These are phyloP conservation scores for Danio albolineatus DNA, from an alignment of 2,797 vertebrate species.

Conservation along the genomic window DNA sequence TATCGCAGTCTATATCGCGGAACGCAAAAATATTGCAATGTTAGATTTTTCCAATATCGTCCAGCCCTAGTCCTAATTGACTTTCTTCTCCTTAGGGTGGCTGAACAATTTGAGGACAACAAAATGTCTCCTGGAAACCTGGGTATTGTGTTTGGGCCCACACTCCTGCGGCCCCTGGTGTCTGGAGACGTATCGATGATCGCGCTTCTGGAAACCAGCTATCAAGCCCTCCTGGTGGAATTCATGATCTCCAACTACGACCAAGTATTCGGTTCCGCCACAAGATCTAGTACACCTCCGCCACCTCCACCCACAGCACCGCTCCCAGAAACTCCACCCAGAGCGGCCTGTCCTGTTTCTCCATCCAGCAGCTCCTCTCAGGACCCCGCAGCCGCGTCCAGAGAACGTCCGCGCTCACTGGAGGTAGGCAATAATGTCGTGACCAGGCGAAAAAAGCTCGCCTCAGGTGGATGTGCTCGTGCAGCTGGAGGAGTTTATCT, in stretches of 20 bases:
- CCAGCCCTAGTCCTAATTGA: too few relatives aligned
- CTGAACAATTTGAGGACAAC: constrained; percentile 86
- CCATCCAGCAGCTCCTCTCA: constrained; percentile 46
- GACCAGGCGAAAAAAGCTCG: neutral
- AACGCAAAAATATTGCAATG: too few relatives aligned
- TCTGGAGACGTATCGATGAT: constrained; percentile 78
- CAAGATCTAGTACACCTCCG: constrained; percentile 68
- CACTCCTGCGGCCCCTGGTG: constrained; percentile 84
- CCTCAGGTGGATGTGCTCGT: constrained; percentile 21
- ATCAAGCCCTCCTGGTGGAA: constrained; percentile 89
- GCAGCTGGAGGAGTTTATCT: constrained; percentile 25
- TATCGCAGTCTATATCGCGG: too few relatives aligned
- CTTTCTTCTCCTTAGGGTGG: constrained; percentile 78
- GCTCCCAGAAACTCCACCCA: constrained; percentile 71
- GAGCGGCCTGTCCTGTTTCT: constrained; percentile 62
- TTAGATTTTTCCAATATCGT: too few relatives aligned
- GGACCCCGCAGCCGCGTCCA: constrained; percentile 62
- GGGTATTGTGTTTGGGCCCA: constrained; percentile 95
- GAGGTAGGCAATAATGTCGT: constrained; percentile 72
- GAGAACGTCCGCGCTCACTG: constrained; percentile 74
- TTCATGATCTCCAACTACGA: constrained; percentile 88
- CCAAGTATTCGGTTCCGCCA: constrained; percentile 78
- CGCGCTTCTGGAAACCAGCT: constrained; percentile 87
- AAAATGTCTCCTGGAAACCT: constrained; percentile 94
- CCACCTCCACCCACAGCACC: constrained; percentile 71